Percentiles rank a stretch among this genome's conserved stretches.
Conservation (phyloP, 2,113 vertebrate species). For the Gymnarchus niloticus region DNA sequence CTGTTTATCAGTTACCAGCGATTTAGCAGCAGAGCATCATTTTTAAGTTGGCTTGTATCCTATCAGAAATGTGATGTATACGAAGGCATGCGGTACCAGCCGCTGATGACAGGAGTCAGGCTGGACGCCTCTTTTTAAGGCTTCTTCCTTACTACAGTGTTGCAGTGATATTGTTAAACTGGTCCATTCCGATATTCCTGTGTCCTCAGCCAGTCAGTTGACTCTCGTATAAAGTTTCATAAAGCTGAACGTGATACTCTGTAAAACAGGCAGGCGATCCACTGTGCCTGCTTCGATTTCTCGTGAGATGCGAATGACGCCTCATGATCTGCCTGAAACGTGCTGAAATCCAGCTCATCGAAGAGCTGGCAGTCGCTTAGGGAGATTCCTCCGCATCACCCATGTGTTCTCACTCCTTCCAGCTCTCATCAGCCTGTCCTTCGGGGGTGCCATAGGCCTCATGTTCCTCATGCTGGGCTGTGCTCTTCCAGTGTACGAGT, state of each 20-base stretch:
- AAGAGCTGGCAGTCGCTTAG: background rate
- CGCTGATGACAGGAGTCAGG: background rate
- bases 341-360: background rate
- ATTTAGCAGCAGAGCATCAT: background rate
- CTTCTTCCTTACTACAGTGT: background rate
- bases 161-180: too few species aligned
- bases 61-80: background rate
- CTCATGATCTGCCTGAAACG: background rate
- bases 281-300: background rate
- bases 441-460: constrained; percentile 90
- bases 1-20: background rate
- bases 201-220: too few species aligned
- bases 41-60: background rate
- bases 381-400: background rate
- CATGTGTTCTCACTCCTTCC: constrained; percentile 31
- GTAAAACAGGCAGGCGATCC: background rate
- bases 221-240: background rate
- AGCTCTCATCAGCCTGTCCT: constrained; percentile 95
- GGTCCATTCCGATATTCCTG: too few species aligned
- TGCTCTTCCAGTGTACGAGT: constrained; percentile 92
- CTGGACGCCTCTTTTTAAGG: background rate
- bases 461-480: constrained; percentile 99
- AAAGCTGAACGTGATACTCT: too few species aligned
- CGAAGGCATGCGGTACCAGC: background rate
- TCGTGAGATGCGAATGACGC: background rate